Evolutionary conservation across 2,797 vertebrate genomes (phyloP).

Genomic region (Gymnocypris eckloni): DNA sequence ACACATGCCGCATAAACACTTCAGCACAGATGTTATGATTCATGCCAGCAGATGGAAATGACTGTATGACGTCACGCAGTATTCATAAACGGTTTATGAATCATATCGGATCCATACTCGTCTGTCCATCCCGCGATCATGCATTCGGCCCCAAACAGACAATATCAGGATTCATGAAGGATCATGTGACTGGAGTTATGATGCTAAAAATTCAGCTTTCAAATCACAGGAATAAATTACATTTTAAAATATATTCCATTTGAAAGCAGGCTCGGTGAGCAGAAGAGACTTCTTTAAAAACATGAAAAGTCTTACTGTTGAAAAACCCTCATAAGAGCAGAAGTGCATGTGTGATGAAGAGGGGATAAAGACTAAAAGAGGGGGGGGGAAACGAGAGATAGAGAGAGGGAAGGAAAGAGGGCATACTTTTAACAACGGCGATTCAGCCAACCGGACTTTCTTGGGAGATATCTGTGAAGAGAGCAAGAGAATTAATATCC

Average conservation of each 20-base stretch:
- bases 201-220: no score
- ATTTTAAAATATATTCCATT: no score
- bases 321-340: constrained; percentile 64
- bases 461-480: constrained; percentile 89
- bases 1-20: constrained; percentile 47
- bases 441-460: constrained; percentile 84
- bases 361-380: constrained; percentile 32
- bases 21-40: constrained; percentile 36
- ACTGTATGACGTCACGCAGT: constrained; percentile 42
- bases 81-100: constrained; percentile 43
- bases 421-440: constrained; percentile 85
- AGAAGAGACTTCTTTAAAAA: no score
- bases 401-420: constrained; percentile 66
- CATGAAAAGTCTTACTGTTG: no score
- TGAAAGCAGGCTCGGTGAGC: no score
- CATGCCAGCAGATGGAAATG: constrained; percentile 55
- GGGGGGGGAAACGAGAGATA: constrained; percentile 26
- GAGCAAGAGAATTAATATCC: constrained; percentile 84
- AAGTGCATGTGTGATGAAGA: constrained; percentile 61
- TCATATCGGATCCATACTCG: neutral
- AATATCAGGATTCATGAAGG: constrained; percentile 12
- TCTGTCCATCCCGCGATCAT: no score
- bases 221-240: no score
- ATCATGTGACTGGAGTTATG: no score
- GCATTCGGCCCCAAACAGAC: constrained; percentile 5